Percentiles rank a stretch among this genome's conserved stretches.
These are phyloP conservation scores for Coelinius sp. DNA, from an alignment of 2,888 invertebrate genomes.

Conservation along the genomic window DNA sequence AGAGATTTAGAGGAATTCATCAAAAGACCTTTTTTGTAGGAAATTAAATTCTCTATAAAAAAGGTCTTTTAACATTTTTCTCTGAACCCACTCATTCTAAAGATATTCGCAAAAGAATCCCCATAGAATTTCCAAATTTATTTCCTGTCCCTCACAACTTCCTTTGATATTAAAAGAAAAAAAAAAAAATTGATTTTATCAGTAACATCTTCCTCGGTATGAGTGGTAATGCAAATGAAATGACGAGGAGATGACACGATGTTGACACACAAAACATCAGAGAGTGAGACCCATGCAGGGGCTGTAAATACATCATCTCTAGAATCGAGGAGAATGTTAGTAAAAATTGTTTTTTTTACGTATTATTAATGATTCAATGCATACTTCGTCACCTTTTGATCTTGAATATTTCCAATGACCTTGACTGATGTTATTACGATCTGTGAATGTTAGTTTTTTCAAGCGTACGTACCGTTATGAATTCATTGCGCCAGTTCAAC, in stretches of 20 bases:
- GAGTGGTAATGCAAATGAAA: slow-evolving; percentile 14
- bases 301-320: neutral
- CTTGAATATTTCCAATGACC: slow-evolving; percentile 3
- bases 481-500: slow-evolving; percentile 27
- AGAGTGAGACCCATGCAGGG: slow-evolving; percentile 14
- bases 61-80: too few relatives aligned
- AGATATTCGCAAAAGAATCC: neutral
- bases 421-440: slow-evolving; percentile 8
- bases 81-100: too few relatives aligned
- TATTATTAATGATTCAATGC: slow-evolving; percentile 23
- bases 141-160: neutral
- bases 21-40: too few relatives aligned
- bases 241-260: neutral
- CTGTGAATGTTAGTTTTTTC: slow-evolving; percentile 21
- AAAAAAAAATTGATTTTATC: neutral
- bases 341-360: neutral
- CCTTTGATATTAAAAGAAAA: neutral
- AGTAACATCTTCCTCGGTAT: slow-evolving; percentile 22
- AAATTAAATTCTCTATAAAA: too few relatives aligned
- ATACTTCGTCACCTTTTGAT: slow-evolving; percentile 27
- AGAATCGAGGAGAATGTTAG: slow-evolving; percentile 2
- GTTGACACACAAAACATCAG: slow-evolving; percentile 9
- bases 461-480: slow-evolving; percentile 40
- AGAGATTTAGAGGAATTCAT: too few relatives aligned
- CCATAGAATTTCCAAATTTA: neutral